Conservation (phyloP, 2,113 vertebrate species). For the Litocranius walleri region DNA sequence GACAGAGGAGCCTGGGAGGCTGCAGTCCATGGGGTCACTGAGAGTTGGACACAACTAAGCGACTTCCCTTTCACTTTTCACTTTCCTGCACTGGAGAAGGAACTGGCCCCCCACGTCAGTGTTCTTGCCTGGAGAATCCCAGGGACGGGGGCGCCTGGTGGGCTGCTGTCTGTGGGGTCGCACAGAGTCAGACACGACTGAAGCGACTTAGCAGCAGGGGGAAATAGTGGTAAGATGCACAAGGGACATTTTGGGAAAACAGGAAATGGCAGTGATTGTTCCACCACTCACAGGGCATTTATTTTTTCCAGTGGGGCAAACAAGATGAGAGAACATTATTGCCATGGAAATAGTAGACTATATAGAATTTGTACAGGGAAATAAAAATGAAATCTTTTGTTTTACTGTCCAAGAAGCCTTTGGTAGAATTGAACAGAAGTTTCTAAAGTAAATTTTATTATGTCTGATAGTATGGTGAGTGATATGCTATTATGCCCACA, state of each 20-base stretch:
- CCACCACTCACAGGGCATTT: not conserved
- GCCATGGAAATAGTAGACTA: not conserved
- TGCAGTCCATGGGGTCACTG: too few species aligned
- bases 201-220: not conserved
- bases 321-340: not conserved
- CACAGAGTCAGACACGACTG: too few species aligned
- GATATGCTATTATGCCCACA: not conserved
- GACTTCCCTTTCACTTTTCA: too few species aligned
- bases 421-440: not conserved
- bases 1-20: accelerated
- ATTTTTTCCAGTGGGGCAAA: not conserved
- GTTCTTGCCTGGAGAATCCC: too few species aligned
- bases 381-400: not conserved
- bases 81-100: too few species aligned
- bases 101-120: too few species aligned
- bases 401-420: not conserved
- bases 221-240: not conserved
- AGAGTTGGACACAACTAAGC: too few species aligned
- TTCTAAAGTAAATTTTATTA: not conserved
- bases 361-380: not conserved
- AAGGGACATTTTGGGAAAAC: not conserved
- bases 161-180: too few species aligned
- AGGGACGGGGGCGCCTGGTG: too few species aligned
- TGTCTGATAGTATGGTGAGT: not conserved
- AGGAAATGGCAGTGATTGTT: not conserved